These are phyloP conservation scores for Daubentonia madagascariensis DNA, from an alignment of 2,113 vertebrate genomes.

Conservation along the genomic window DNA sequence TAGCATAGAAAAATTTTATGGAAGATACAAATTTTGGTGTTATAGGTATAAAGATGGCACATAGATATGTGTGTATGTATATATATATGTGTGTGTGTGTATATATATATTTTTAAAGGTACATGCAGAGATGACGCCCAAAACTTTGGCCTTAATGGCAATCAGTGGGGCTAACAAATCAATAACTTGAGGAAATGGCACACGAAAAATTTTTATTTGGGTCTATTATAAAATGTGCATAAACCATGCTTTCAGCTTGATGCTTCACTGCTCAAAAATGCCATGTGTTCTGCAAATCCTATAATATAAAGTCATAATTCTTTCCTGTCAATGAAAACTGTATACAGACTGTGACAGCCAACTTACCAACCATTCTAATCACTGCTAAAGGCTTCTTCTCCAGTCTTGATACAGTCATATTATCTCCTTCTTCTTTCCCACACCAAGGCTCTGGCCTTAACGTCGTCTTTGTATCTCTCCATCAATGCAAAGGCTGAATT, in stretches of 20 bases:
- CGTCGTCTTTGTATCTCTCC: neutral
- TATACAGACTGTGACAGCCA: accelerated
- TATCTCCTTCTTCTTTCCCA: neutral
- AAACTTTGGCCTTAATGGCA: neutral
- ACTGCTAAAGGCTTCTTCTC: too few relatives aligned
- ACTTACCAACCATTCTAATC: too few relatives aligned
- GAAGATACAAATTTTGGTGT: neutral
- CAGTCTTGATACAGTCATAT: neutral
- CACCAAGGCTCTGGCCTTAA: accelerated
- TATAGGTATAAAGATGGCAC: neutral
- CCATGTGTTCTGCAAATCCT: neutral
- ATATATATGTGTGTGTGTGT: neutral
- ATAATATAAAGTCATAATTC: neutral
- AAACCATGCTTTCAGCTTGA: neutral
- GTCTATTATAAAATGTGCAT: neutral
- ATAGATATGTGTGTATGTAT: neutral
- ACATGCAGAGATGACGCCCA: neutral
- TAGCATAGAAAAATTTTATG: neutral
- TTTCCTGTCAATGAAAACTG: neutral
- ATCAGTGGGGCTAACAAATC: neutral
- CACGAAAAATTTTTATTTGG: too few relatives aligned
- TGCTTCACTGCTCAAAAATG: neutral
- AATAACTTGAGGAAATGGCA: neutral
- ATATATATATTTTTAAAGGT: neutral
- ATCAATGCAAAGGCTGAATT: neutral